Evolutionary conservation across 2,888 invertebrate genomes (phyloP), one percentile per base, ranked within the genome.

Genomic region (Callimorpha dominula): DNA sequence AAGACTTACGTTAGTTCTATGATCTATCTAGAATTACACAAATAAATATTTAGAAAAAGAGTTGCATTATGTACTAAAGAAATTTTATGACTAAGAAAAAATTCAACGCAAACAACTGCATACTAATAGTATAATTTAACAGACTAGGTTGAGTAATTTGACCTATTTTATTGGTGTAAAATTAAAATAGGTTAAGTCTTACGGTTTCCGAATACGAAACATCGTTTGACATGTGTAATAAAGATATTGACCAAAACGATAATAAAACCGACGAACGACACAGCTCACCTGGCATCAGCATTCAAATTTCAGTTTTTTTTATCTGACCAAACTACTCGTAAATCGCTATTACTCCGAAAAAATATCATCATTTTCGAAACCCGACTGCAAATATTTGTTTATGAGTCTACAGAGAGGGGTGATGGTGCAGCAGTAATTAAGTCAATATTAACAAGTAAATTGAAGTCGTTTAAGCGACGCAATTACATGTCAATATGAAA

Each of bases 401-500:
- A 49, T 7, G 8, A 49, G 31, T 50, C 4, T 65, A 49, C 4
- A 20, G 15, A 1, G 17, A 49, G 20, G 6, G 8, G 4, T 20
- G 9, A 11, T 65, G 9, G 12, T 31, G 52, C 8, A 20, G 8
- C 1, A 15, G 12, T n/a, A 71, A 40, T 46, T 65, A 43, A 40
- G 43, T 20, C 49, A 42, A 50, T 12, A 42, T 15, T 14, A 12
- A 72, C 49, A 66, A 31, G 46, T 73, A 68, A 68, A 75, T 69
- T 65, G 65, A 68, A 66, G n/a, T 66, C 74, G 67, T 76, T 72
- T 71, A 78, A 72, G 71, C 72, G 70, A 76, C 71, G 72, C 82
- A 85, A 86, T 89, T 88, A 84, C 84, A 85, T 81, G 73, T 75
- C 68, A 82, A 81, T 85, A 76, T 74, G 78, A 82, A 70, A 68